Evolutionary conservation across 1,140 invertebrate species (phyloP).

Genomic region (Pseudachorutes palmiensis): DNA sequence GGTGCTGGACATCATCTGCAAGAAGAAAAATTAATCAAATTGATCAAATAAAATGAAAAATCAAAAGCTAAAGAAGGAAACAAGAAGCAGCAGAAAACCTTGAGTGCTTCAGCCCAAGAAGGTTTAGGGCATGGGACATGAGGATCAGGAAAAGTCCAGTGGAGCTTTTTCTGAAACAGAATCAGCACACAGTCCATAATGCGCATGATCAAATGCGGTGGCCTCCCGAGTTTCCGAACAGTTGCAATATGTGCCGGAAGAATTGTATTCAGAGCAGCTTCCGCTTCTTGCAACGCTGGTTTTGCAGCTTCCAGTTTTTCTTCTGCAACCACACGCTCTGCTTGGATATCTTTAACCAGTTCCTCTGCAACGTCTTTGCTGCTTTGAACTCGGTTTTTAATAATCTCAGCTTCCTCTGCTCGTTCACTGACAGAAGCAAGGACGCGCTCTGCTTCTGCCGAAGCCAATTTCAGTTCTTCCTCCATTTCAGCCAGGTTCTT

Average conservation of each 20-base stretch:
- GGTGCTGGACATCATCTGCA: constrained; percentile 89
- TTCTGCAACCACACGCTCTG: constrained; percentile 84
- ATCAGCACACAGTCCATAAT: constrained; percentile 96
- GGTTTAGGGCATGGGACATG: constrained; percentile 78
- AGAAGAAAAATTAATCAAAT: constrained; percentile 22
- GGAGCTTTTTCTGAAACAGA: constrained; percentile 78
- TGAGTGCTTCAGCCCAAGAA: constrained; percentile 91
- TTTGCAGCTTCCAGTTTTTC: constrained; percentile 81
- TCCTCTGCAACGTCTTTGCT: constrained; percentile 91
- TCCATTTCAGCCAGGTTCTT: constrained; percentile 90
- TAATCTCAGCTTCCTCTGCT: constrained; percentile 86
- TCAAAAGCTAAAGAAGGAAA: too few relatives aligned
- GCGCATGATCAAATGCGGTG: constrained; percentile 93
- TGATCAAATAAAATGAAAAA: too few relatives aligned
- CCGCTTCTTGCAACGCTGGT: constrained; percentile 85
- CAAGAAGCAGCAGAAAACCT: constrained; percentile 50
- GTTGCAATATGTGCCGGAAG: constrained; percentile 93
- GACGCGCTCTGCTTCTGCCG: constrained; percentile 77
- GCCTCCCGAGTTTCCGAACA: constrained; percentile 83
- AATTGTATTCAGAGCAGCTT: constrained; percentile 90
- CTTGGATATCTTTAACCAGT: constrained; percentile 79
- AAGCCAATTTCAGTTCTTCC: constrained; percentile 78
- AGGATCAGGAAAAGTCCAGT: constrained; percentile 69
- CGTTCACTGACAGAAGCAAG: constrained; percentile 78
- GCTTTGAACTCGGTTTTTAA: constrained; percentile 89